phyloP scores from a whole-genome alignment of 2,888 invertebrate species.

The Drepana falcataria region DNA sequence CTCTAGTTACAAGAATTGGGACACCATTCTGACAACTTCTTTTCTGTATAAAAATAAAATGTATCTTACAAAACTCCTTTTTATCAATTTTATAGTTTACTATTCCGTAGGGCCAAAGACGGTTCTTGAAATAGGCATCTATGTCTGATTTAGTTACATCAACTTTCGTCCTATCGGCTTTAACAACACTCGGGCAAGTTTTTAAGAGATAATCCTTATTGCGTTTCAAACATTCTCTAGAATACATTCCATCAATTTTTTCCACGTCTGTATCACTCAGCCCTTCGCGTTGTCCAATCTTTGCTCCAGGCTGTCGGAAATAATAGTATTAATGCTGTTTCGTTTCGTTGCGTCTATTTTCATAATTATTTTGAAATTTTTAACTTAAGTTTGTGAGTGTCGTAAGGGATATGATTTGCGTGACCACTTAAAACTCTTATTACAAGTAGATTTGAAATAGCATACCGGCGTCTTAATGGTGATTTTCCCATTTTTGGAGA shows the following conservation, averaged over 20 bases:
- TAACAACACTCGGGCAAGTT: slow-evolving; percentile 60
- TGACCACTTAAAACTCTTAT: background rate
- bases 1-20: no score
- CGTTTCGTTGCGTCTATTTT: no score
- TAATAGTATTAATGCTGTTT: background rate
- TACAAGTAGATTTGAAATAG: background rate
- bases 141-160: slow-evolving; percentile 32
- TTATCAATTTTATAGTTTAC: slow-evolving; percentile 49
- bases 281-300: slow-evolving; percentile 60
- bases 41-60: background rate
- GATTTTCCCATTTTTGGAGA: slow-evolving; percentile 83
- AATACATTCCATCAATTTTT: slow-evolving; percentile 51
- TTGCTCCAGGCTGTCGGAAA: slow-evolving; percentile 31
- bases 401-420: no score
- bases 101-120: slow-evolving; percentile 56
- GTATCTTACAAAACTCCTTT: slow-evolving; percentile 58
- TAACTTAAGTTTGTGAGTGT: no score
- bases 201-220: slow-evolving; percentile 54
- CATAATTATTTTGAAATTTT: no score
- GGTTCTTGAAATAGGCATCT: slow-evolving; percentile 44
- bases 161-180: slow-evolving; percentile 6
- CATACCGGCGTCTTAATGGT: slow-evolving; percentile 83
- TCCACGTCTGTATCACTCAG: slow-evolving; percentile 57
- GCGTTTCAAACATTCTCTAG: slow-evolving; percentile 51
- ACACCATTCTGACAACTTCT: background rate